Base-by-base conservation (phyloP, 2,888 invertebrate genomes). In the Drosophila aldrichi region DNA sequence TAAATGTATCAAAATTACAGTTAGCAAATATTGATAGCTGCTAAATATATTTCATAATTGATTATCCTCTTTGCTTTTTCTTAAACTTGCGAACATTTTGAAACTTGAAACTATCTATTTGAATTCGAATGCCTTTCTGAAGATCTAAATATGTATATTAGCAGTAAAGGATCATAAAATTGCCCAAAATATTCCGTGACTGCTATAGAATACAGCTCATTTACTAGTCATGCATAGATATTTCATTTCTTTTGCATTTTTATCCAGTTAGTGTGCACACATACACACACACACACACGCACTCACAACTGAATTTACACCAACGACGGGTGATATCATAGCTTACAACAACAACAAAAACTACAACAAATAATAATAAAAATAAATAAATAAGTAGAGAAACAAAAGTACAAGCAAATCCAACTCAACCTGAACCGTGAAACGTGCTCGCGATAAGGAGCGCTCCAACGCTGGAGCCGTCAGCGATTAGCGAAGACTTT, bases 401-500 rank as follows among this genome's bases (percentile, higher is more conserved):
- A 51, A 49, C 40, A 40, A 40, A 61, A 70, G 29, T 55, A 43
- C 16, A 41, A 71, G 40, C 34, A 41, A 73, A 61, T 67, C 61
- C 72, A 60, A 77, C 65, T 77, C 63, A 58, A 76, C 70, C 62
- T 59, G 49, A 59, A 70, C 70, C 22, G 49, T 49, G 69, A 87
- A 81, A 81, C 81, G 88, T 81, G 81, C 88, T 74, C 54, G 59
- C 60, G 88, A 81, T 81, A 81, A 81, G 81, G 82, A 86, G 83
- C 49, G 49, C 52, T 62, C 67, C 48, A 66, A 70, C 79, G 38
- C 16, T 38, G 34, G 22, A 46, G 20, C 12, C 51, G 43, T 43
- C 38, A 63, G 40, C 70, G 70, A 66, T 66, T 66, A 66, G 66
- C 70, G 14, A 41, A 66, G 70, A 48, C 70, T 48, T 56, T 40